A percentile compares a stretch with the other conserved stretches of the same genome.
Conservation (phyloP, 2,113 vertebrate species). For the Neogobius melanostomus region DNA sequence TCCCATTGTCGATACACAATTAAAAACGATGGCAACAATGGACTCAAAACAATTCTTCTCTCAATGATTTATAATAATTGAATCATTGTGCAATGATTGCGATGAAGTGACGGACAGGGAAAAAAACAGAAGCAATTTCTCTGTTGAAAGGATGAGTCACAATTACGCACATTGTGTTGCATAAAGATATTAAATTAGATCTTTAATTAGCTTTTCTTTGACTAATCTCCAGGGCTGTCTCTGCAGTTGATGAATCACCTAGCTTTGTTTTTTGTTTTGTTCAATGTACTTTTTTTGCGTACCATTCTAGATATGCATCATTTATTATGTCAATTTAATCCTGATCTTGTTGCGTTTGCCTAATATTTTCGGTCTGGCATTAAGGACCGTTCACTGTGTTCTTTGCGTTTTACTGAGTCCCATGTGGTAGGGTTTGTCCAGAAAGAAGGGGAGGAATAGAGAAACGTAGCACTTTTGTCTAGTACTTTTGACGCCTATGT, state of each 20-base stretch:
- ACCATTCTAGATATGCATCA: no score
- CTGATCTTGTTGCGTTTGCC: no score
- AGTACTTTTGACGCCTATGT: no score
- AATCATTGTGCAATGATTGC: no score
- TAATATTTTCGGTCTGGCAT: no score
- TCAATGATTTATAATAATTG: background rate
- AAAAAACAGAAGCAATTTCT: background rate
- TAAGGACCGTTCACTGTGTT: no score
- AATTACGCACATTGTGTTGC: background rate
- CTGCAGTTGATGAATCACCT: background rate
- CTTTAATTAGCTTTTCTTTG: background rate
- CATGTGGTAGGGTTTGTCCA: no score
- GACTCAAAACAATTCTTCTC: constrained; percentile 1
- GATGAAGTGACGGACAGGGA: background rate
- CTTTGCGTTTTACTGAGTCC: no score
- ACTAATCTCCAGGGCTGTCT: background rate
- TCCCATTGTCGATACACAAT: constrained; percentile 4
- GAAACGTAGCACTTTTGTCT: no score
- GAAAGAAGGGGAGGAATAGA: no score
- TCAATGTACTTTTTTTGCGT: constrained; percentile 8
- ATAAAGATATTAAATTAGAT: background rate
- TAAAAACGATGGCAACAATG: background rate
- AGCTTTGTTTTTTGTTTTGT: constrained; percentile 22
- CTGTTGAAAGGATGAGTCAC: background rate
- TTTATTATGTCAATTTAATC: no score